phyloP scores from a whole-genome alignment of 2,113 vertebrate species.

The Notiomystis cincta region DNA sequence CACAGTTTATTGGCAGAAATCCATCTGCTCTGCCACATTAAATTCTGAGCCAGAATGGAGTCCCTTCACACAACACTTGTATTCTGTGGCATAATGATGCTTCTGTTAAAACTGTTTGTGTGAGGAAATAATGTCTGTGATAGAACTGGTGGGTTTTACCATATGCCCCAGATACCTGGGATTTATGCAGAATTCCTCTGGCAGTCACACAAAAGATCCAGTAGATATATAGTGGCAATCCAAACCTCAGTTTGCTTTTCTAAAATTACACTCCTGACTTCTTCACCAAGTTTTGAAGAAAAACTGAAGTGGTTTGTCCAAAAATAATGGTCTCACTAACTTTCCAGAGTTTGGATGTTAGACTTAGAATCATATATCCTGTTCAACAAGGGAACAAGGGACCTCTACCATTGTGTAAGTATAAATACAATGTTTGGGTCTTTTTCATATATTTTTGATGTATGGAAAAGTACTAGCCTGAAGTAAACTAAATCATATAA shows the following conservation, averaged over 20 bases:
- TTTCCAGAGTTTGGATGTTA: not conserved
- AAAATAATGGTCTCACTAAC: not conserved
- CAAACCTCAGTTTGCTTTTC: slow-evolving; percentile 45
- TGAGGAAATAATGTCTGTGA: not conserved
- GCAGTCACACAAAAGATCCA: not conserved
- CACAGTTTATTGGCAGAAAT: not conserved
- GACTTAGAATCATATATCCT: not conserved
- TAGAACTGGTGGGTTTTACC: not conserved
- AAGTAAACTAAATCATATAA: not conserved
- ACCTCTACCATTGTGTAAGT: not conserved
- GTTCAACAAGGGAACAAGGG: not conserved
- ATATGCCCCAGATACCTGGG: not conserved
- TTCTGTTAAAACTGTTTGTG: not conserved
- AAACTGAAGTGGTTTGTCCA: not conserved
- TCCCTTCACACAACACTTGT: not conserved
- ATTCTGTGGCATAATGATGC: slow-evolving; percentile 2
- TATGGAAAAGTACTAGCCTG: not conserved
- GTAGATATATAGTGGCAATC: not conserved
- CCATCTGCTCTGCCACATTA: not conserved
- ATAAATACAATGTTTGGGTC: not conserved
- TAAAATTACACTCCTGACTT: not conserved
- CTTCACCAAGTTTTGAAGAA: not conserved
- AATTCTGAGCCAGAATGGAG: not conserved
- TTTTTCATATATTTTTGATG: not conserved
- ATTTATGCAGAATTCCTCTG: slow-evolving; percentile 16